Evolutionary conservation across 2,113 vertebrate genomes (phyloP).

Genomic region (Tyrannus savana): DNA sequence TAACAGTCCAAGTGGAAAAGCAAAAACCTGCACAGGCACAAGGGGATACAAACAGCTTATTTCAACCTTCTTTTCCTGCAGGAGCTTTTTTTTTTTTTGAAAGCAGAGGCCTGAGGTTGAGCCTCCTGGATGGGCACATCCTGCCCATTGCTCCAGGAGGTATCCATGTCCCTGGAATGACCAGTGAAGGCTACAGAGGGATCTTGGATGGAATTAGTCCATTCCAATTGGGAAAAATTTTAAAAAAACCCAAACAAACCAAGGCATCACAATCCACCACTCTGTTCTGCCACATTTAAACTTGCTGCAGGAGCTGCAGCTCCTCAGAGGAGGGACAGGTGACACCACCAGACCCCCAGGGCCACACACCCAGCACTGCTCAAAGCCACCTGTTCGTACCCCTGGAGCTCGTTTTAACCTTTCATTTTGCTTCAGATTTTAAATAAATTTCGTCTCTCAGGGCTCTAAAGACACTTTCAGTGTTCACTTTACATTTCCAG

Average conservation of each 20-base stretch:
- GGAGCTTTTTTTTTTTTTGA: neutral
- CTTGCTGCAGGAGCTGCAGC: neutral
- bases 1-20: neutral
- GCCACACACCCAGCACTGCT: neutral
- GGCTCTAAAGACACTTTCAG: neutral
- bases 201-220: neutral
- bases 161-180: accelerated
- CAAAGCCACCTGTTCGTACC: neutral
- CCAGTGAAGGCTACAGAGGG: accelerated
- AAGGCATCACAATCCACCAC: neutral
- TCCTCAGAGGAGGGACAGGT: neutral
- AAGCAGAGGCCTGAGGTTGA: too few species aligned
- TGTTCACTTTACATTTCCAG: neutral
- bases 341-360: neutral
- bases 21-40: neutral
- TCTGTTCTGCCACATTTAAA: neutral
- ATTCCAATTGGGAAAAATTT: neutral
- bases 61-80: neutral
- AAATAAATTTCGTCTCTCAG: neutral
- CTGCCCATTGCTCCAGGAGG: accelerated
- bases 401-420: neutral
- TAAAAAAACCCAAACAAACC: too few species aligned
- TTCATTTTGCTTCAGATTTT: neutral
- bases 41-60: neutral
- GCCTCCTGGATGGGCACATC: accelerated